Evolutionary conservation across 2,888 invertebrate genomes (phyloP).

Genomic region (Incurvaria masculella): DNA sequence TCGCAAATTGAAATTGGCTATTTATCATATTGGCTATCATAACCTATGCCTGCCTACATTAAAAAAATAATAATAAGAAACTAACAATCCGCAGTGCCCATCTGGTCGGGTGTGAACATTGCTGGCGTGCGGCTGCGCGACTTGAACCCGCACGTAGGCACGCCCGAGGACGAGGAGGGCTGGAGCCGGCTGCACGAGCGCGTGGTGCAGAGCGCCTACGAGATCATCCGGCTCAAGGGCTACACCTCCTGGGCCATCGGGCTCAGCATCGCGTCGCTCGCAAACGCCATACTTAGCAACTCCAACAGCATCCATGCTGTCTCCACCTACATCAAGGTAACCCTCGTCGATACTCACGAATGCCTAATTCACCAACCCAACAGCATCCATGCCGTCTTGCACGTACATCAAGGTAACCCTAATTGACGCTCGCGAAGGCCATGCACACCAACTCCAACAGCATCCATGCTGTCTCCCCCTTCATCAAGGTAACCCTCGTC

Average conservation of each 20-base stretch:
- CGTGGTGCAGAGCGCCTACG: conserved; percentile 80
- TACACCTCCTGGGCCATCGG: conserved; percentile 93
- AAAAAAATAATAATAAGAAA: conserved; percentile 17
- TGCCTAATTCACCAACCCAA: too few relatives aligned
- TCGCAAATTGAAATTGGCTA: too few relatives aligned
- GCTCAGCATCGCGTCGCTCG: conserved; percentile 69
- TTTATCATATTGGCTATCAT: conserved; percentile 1
- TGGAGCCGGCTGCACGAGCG: conserved; percentile 74
- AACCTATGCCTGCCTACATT: too few relatives aligned
- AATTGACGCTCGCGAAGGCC: too few relatives aligned
- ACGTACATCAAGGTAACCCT: too few relatives aligned
- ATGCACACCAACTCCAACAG: too few relatives aligned
- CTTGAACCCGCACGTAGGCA: conserved; percentile 71
- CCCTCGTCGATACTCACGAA: too few relatives aligned
- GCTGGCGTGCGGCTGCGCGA: conserved; percentile 84
- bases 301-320: conserved; percentile 73
- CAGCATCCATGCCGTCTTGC: too few relatives aligned
- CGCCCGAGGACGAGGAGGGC: conserved; percentile 69
- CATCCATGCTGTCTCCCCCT: too few relatives aligned
- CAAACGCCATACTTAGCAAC: conserved; percentile 69
- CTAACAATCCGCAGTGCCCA: conserved; percentile 62
- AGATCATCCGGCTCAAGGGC: conserved; percentile 84
- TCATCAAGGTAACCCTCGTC: too few relatives aligned
- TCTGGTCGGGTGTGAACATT: conserved; percentile 93
- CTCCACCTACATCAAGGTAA: conserved; percentile 74